phyloP scores from a whole-genome alignment of 2,888 invertebrate species.

The Athripsodes cinereus region DNA sequence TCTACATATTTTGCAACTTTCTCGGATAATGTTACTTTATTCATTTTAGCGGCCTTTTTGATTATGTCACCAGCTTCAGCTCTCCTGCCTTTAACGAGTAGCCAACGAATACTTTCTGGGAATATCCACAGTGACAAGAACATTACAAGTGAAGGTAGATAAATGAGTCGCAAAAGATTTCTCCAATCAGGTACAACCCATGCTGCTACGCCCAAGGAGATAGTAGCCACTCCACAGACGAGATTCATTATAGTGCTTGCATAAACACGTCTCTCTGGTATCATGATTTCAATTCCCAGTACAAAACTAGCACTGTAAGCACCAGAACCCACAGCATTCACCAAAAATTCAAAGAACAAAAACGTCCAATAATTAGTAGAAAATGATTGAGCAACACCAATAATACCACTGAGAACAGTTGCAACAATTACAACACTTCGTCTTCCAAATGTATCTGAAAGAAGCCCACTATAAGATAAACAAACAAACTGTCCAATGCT shows the following conservation, averaged over 20 bases:
- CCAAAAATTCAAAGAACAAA: constrained; percentile 49
- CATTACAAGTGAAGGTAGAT: constrained; percentile 61
- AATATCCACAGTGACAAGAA: constrained; percentile 60
- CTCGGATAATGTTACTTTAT: constrained; percentile 27
- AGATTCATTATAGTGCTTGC: constrained; percentile 60
- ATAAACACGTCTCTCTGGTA: constrained; percentile 57
- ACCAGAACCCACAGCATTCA: constrained; percentile 51
- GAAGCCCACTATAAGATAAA: constrained; percentile 56
- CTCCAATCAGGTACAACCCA: constrained; percentile 66
- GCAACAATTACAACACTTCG: constrained; percentile 53
- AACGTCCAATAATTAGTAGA: constrained; percentile 49
- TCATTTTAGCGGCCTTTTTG: constrained; percentile 53
- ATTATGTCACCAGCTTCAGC: constrained; percentile 58
- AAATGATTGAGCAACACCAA: constrained; percentile 53
- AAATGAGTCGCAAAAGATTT: constrained; percentile 55
- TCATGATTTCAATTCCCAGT: constrained; percentile 63
- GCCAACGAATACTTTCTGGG: constrained; percentile 70
- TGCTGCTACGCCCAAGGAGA: constrained; percentile 60
- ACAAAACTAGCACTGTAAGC: constrained; percentile 56
- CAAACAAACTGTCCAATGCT: constrained; percentile 69
- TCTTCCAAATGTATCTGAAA: constrained; percentile 67
- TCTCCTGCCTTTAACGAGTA: constrained; percentile 60
- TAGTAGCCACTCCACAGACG: constrained; percentile 53
- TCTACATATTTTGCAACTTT: constrained; percentile 22
- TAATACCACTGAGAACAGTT: constrained; percentile 45